Percentiles rank a stretch among this genome's conserved stretches.
Evolutionary conservation across 2,113 vertebrate species (phyloP).

Genomic region (Epinephelus moara): DNA sequence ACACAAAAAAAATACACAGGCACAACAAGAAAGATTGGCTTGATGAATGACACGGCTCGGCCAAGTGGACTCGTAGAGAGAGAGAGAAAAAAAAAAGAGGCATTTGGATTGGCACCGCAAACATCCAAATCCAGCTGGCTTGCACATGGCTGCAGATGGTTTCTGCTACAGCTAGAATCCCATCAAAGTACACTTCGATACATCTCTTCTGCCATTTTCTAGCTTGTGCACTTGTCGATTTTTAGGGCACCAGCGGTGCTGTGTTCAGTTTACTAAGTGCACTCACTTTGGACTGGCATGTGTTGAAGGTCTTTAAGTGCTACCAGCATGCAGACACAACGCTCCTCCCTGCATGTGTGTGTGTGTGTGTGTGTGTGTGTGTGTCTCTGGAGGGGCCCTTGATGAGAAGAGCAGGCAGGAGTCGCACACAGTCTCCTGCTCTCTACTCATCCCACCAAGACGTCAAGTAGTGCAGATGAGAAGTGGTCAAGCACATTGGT

Average conservation of each 20-base stretch:
- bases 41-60: conserved; percentile 17
- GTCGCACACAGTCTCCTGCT: conserved; percentile 17
- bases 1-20: background rate
- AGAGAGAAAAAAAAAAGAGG: background rate
- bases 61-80: conserved; percentile 29
- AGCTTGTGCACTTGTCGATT: conserved; percentile 46
- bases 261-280: conserved; percentile 47
- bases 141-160: conserved; percentile 31
- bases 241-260: conserved; percentile 42
- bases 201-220: conserved; percentile 24
- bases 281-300: conserved; percentile 51
- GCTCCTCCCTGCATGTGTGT: conserved; percentile 16
- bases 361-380: conserved; percentile 8
- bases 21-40: conserved; percentile 5
- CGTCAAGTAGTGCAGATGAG: conserved; percentile 27
- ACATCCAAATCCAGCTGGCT: conserved; percentile 53
- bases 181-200: conserved; percentile 33
- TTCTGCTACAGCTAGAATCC: conserved; percentile 32
- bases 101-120: conserved; percentile 15
- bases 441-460: conserved; percentile 35
- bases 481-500: conserved; percentile 45
- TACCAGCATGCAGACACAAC: conserved; percentile 34
- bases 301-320: conserved; percentile 58
- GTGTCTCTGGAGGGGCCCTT: conserved; percentile 48
- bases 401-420: conserved; percentile 52